Evolutionary conservation across 1,140 invertebrate species (phyloP).

Genomic region (Leptinotarsa lineolata): DNA sequence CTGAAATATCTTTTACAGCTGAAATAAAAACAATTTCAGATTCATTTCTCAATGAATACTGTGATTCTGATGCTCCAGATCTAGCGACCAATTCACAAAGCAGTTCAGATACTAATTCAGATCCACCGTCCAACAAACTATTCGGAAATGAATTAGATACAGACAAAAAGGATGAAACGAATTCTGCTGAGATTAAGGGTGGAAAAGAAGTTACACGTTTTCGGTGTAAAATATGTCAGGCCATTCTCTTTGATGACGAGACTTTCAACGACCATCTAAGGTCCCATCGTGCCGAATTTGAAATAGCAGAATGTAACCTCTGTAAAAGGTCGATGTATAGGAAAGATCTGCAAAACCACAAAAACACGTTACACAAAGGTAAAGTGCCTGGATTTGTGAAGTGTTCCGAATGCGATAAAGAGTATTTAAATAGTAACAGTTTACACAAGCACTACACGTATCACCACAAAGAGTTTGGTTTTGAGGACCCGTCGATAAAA

Average conservation of each 20-base stretch:
- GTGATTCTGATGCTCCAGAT: too few relatives aligned
- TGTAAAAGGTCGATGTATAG: background rate
- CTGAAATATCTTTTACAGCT: too few relatives aligned
- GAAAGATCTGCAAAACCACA: constrained; percentile 7
- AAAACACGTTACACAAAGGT: background rate
- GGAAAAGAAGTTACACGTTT: background rate
- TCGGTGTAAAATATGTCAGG: background rate
- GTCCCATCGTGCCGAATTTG: background rate
- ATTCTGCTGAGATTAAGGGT: background rate
- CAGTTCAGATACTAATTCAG: background rate
- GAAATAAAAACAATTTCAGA: too few relatives aligned
- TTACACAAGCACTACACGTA: background rate
- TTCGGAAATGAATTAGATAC: background rate
- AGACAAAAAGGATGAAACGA: background rate
- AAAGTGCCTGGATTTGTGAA: background rate
- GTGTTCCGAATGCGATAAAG: constrained; percentile 15
- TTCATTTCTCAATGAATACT: too few relatives aligned
- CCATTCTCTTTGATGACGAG: background rate
- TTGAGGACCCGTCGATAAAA: background rate
- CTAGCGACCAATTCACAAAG: background rate
- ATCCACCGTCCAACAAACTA: background rate
- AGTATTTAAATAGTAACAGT: background rate
- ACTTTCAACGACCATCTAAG: background rate
- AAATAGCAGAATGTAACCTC: constrained; percentile 6
- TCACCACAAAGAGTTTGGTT: constrained; percentile 19